Evolutionary conservation across 2,113 vertebrate genomes (phyloP).

Genomic region (Brienomyrus longianalis): DNA sequence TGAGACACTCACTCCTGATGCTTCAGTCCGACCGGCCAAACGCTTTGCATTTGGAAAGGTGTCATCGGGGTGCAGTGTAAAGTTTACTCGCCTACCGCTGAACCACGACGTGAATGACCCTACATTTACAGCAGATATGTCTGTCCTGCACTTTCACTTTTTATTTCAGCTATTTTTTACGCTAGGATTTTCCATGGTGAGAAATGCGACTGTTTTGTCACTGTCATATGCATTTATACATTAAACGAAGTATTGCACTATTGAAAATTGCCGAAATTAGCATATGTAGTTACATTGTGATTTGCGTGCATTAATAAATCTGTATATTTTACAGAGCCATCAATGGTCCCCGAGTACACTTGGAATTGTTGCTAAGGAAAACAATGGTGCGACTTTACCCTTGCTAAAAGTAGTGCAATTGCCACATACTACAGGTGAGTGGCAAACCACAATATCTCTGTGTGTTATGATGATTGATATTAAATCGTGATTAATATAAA

Average conservation of each 20-base stretch:
- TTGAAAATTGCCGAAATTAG: background rate
- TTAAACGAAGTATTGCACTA: background rate
- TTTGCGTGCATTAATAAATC: background rate
- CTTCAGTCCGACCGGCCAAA: slow-evolving; percentile 28
- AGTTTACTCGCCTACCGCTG: background rate
- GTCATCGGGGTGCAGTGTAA: slow-evolving; percentile 21
- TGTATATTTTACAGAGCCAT: slow-evolving; percentile 14
- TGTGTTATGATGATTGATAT: background rate
- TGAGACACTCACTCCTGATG: slow-evolving; percentile 37
- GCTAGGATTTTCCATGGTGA: slow-evolving; percentile 42
- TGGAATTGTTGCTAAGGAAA: background rate
- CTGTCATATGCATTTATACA: background rate
- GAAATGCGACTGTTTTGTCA: slow-evolving; percentile 13
- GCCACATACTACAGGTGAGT: slow-evolving; percentile 52
- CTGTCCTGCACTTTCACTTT: slow-evolving; percentile 10
- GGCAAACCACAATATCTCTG: background rate
- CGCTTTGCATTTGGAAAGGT: background rate
- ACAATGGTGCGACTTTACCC: slow-evolving; percentile 17
- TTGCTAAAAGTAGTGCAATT: slow-evolving; percentile 50
- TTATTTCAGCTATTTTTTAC: slow-evolving; percentile 42
- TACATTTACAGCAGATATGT: slow-evolving; percentile 42
- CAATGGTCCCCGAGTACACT: background rate
- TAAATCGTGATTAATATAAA: background rate
- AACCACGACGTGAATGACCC: slow-evolving; percentile 1
- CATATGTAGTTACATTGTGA: background rate